phyloP scores from a whole-genome alignment of 1,140 invertebrate species.

The Euura lappo region DNA sequence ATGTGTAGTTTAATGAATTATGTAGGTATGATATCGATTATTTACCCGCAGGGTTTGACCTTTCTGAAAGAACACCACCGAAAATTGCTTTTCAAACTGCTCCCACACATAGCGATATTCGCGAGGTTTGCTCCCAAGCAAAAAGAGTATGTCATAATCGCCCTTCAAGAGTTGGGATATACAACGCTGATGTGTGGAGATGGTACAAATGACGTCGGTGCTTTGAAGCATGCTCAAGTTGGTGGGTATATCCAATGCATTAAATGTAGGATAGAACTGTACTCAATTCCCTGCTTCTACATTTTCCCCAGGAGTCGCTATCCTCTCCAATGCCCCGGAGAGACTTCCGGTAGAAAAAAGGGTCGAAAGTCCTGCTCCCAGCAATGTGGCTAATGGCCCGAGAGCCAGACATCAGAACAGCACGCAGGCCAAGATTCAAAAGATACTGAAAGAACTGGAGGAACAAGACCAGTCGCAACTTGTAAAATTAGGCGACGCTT shows the following conservation, averaged over 20 bases:
- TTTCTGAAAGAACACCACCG: constrained; percentile 72
- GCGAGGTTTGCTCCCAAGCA: constrained; percentile 96
- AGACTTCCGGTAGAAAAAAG: constrained; percentile 48
- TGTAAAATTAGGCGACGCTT: constrained; percentile 97
- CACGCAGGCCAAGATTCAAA: constrained; percentile 69
- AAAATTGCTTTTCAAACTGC: constrained; percentile 72
- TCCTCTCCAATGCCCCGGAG: constrained; percentile 87
- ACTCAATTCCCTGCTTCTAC: constrained; percentile 14
- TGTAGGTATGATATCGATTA: constrained; percentile 16
- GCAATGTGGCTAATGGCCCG: constrained; percentile 35
- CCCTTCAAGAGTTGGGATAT: constrained; percentile 87
- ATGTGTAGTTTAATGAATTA: not conserved
- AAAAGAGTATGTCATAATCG: constrained; percentile 94
- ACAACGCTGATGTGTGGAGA: constrained; percentile 99
- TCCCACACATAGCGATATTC: constrained; percentile 89
- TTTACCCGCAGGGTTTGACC: constrained; percentile 68
- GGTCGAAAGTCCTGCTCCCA: constrained; percentile 33
- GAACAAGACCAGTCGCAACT: constrained; percentile 88
- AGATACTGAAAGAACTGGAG: constrained; percentile 88
- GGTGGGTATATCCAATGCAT: constrained; percentile 61
- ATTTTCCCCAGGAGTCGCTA: constrained; percentile 77
- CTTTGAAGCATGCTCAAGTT: constrained; percentile 97
- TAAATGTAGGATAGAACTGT: constrained; percentile 7
- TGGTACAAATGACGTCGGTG: constrained; percentile 99
- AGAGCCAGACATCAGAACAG: constrained; percentile 44